Base-by-base conservation (phyloP, 1,140 invertebrate genomes). In the Oryctes rhinoceros region DNA sequence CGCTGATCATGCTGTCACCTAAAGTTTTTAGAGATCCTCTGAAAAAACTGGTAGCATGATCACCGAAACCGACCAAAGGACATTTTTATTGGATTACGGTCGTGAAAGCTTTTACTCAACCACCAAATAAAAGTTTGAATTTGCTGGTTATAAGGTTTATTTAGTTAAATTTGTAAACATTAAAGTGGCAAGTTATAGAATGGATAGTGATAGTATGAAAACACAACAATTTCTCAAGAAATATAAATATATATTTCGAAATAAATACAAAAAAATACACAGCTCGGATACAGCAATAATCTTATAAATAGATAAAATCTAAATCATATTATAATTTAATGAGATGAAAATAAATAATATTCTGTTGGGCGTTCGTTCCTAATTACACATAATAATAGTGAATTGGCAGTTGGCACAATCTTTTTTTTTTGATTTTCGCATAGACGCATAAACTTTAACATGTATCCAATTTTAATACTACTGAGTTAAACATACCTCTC, bases 321-420 rank as follows among this genome's bases (percentile, higher is more conserved):
- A 49, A 44, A 76, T n/a, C 39, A 20, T 37, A 76, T 47, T 37
- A 71, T 71, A 71, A 13, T 71, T 71, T 71, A 71, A 35, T 18
- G 11, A 35, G 20, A 71, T 35, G 24, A 71, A 13, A 71, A 76
- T 76, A 76, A 76, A 76, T 76, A 76, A 76, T 4, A 76, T 76
- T 48, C 5, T 49, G 44, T 35, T 74, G 24, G 67, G 10, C 47
- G 39, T 44, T 44, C 39, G 1, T 7, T 44, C 39, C n/a, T 76
- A 76, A 49, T 39, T 76, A 76, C 39, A 44, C 9, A 10, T 15
- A 30, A 74, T 74, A 49, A 76, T 48, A 47, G n/a, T 47, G 48
- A 76, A 76, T 76, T 49, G 75, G 75, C 75, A n/a, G 18, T 76
- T 76, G 75, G 75, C 75, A 76, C 75, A 76, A 76, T 76, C 24